phyloP scores from a whole-genome alignment of 1,140 invertebrate species.

The Chironomus striatipennis region DNA sequence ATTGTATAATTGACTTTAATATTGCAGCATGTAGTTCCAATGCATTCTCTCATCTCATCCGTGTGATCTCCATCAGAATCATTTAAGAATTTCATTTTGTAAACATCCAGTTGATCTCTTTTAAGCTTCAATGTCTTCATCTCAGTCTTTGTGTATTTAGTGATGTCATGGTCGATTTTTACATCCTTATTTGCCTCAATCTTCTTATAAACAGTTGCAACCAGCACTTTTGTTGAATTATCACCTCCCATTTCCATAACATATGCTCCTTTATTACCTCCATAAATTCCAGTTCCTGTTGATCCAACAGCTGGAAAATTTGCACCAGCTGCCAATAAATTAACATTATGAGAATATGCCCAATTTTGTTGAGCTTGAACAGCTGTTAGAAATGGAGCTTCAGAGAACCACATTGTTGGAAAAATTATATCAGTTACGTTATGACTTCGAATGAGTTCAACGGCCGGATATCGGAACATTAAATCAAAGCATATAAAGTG shows the following conservation, averaged over 20 bases:
- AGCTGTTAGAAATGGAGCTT: slow-evolving; percentile 58
- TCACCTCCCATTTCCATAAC: slow-evolving; percentile 42
- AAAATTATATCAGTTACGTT: slow-evolving; percentile 59
- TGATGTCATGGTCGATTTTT: not conserved
- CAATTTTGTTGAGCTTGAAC: slow-evolving; percentile 49
- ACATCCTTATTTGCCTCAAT: slow-evolving; percentile 20
- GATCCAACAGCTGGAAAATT: slow-evolving; percentile 45
- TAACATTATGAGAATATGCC: slow-evolving; percentile 48
- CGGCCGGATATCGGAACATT: slow-evolving; percentile 51
- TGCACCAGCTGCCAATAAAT: slow-evolving; percentile 48
- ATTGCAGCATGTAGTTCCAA: slow-evolving; percentile 32
- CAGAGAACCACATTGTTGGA: slow-evolving; percentile 63
- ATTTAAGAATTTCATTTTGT: slow-evolving; percentile 27
- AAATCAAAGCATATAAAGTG: slow-evolving; percentile 70
- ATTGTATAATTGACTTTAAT: slow-evolving; percentile 28
- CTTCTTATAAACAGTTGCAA: slow-evolving; percentile 42
- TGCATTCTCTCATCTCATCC: slow-evolving; percentile 28
- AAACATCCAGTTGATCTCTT: slow-evolving; percentile 28
- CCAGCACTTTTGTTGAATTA: slow-evolving; percentile 40
- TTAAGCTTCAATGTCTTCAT: slow-evolving; percentile 27
- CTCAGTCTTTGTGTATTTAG: not conserved
- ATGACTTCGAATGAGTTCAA: slow-evolving; percentile 29
- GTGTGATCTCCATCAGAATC: slow-evolving; percentile 28
- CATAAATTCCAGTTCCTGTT: slow-evolving; percentile 55
- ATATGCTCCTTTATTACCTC: slow-evolving; percentile 41